A percentile compares a stretch with the other conserved stretches of the same genome.
Conservation (phyloP, 2,888 invertebrate species). For the Agrochola lychnidis region DNA sequence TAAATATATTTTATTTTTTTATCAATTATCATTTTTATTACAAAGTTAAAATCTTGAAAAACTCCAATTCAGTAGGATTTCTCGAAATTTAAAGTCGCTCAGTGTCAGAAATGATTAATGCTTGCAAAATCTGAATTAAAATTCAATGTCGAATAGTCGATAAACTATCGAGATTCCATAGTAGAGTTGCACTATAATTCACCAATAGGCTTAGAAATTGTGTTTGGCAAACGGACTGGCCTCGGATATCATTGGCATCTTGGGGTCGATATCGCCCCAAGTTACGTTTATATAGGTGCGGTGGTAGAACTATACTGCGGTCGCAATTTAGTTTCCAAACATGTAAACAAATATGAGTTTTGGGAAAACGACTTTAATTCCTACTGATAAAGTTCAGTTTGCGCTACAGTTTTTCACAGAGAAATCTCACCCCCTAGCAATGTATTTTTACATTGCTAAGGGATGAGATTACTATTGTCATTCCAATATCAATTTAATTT, state of each 20-base stretch:
- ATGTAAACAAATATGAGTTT: background rate
- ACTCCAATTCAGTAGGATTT: background rate
- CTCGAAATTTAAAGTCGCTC: background rate
- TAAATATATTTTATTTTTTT: too few species aligned
- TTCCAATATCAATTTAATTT: background rate
- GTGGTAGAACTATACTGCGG: constrained; percentile 7
- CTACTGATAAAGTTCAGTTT: background rate
- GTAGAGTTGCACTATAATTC: constrained; percentile 42
- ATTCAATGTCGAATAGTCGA: constrained; percentile 15
- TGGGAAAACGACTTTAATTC: background rate
- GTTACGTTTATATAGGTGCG: constrained; percentile 37
- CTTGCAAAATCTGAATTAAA: background rate
- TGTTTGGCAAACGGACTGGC: constrained; percentile 61
- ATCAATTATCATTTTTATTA: background rate
- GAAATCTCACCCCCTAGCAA: too few species aligned
- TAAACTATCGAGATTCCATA: constrained; percentile 43
- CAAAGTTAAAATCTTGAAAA: background rate
- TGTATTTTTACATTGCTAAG: too few species aligned
- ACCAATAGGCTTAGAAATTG: constrained; percentile 59
- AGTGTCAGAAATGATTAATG: background rate
- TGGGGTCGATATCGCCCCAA: constrained; percentile 33
- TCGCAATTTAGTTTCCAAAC: background rate
- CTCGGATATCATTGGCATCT: constrained; percentile 49
- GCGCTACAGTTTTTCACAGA: too few species aligned
- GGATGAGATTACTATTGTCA: too few species aligned